Percentiles rank a stretch among this genome's conserved stretches.
Evolutionary conservation across 2,113 vertebrate genomes (phyloP).

Genomic region (Protomyctophum bolini): DNA sequence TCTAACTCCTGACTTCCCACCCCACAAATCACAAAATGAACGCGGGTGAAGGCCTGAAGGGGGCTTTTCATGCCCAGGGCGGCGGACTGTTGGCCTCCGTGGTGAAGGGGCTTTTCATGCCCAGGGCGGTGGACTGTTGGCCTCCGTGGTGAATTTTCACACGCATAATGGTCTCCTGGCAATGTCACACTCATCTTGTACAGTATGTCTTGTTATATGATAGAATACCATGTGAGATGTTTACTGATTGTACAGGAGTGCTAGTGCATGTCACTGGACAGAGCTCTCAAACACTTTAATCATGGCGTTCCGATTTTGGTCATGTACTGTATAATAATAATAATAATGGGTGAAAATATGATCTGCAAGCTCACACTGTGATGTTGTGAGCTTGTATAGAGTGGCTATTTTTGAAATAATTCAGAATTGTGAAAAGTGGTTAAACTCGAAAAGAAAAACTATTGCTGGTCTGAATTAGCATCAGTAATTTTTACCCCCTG

Average conservation of each 20-base stretch:
- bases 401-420: too few relatives aligned
- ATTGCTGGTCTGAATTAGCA: background rate
- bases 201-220: slow-evolving; percentile 50
- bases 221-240: slow-evolving; percentile 58
- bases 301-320: too few relatives aligned
- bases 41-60: slow-evolving; percentile 42
- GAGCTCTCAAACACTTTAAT: background rate
- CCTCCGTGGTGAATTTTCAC: slow-evolving; percentile 50
- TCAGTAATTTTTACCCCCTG: slow-evolving; percentile 22
- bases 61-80: slow-evolving; percentile 45
- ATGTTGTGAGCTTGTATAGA: too few relatives aligned
- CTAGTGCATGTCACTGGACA: slow-evolving; percentile 36
- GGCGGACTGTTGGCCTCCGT: slow-evolving; percentile 46
- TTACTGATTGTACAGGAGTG: slow-evolving; percentile 45
- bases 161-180: slow-evolving; percentile 64
- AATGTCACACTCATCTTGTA: slow-evolving; percentile 42
- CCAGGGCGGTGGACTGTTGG: slow-evolving; percentile 35
- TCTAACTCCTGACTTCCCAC: slow-evolving; percentile 52
- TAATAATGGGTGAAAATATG: too few relatives aligned
- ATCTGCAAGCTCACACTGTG: too few relatives aligned
- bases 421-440: slow-evolving; percentile 4
- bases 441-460: slow-evolving; percentile 28
- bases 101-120: slow-evolving; percentile 52
- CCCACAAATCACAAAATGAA: slow-evolving; percentile 65
- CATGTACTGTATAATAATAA: too few relatives aligned